Conservation (phyloP, 2,888 invertebrate genomes). For the Eustalomyia histrio region DNA sequence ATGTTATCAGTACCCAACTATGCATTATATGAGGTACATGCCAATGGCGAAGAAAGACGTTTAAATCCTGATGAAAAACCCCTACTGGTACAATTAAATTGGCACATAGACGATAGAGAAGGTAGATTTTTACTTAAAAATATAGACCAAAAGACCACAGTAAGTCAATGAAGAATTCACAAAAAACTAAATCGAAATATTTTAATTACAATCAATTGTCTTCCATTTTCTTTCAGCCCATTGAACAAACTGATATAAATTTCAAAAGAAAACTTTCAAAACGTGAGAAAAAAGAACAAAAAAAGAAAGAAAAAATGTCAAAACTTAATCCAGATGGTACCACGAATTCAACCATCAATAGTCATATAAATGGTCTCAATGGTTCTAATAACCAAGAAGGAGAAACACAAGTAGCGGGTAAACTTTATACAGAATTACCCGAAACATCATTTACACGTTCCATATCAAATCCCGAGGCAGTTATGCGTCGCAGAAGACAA, state of each 20-base stretch:
- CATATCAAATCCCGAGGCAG: conserved; percentile 99
- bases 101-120: conserved; percentile 99
- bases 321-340: conserved; percentile 84
- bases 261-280: conserved; percentile 82
- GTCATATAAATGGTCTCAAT: conserved; percentile 66
- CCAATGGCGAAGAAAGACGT: conserved; percentile 91
- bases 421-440: conserved; percentile 96
- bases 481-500: conserved; percentile 97
- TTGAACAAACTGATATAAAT: conserved; percentile 88
- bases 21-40: conserved; percentile 87
- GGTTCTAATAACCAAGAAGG: conserved; percentile 79
- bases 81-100: conserved; percentile 97
- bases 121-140: conserved; percentile 96
- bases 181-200: background rate
- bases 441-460: conserved; percentile 99
- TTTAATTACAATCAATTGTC: no score
- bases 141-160: conserved; percentile 88
- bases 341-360: conserved; percentile 66
- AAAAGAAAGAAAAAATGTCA: conserved; percentile 94
- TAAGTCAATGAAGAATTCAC: conserved; percentile 64
- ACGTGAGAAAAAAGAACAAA: conserved; percentile 97
- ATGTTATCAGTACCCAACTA: conserved; percentile 91
- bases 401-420: conserved; percentile 91
- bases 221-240: conserved; percentile 79
- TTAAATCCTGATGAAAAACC: conserved; percentile 96